phyloP scores from a whole-genome alignment of 2,888 invertebrate species.

The Caenorhabditis angaria region DNA sequence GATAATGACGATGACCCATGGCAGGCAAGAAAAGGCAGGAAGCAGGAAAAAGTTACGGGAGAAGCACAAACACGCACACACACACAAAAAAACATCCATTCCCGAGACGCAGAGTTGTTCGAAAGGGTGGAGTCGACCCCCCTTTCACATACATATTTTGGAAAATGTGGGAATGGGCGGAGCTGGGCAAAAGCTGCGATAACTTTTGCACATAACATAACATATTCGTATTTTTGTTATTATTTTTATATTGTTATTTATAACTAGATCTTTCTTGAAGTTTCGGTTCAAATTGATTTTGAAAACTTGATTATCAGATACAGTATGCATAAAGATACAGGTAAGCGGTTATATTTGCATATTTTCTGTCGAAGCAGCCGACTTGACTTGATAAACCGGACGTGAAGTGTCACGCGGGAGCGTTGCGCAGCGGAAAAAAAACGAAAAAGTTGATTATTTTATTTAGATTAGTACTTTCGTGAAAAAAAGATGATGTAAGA shows the following conservation, averaged over 20 bases:
- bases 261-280: neutral
- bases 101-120: slow-evolving; percentile 11
- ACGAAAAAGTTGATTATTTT: neutral
- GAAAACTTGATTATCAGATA: neutral
- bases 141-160: neutral
- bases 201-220: too few species aligned
- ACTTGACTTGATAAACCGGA: neutral
- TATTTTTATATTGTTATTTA: neutral
- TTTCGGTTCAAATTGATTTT: neutral
- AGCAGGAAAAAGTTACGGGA: slow-evolving; percentile 19
- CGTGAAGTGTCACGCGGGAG: neutral
- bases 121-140: neutral
- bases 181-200: neutral
- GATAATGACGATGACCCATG: slow-evolving; percentile 1
- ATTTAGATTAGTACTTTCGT: too few species aligned
- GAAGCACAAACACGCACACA: slow-evolving; percentile 10
- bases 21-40: slow-evolving; percentile 25
- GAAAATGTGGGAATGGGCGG: neutral
- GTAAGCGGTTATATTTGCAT: slow-evolving; percentile 17
- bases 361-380: neutral
- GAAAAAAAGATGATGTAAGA: neutral
- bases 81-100: slow-evolving; percentile 17
- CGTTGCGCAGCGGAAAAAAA: neutral
- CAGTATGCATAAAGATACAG: slow-evolving; percentile 47
- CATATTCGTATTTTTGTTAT: too few species aligned